Evolutionary conservation across 2,797 vertebrate species (phyloP), one percentile per base, ranked within the genome.

Genomic region (Tragopan temminckii): DNA sequence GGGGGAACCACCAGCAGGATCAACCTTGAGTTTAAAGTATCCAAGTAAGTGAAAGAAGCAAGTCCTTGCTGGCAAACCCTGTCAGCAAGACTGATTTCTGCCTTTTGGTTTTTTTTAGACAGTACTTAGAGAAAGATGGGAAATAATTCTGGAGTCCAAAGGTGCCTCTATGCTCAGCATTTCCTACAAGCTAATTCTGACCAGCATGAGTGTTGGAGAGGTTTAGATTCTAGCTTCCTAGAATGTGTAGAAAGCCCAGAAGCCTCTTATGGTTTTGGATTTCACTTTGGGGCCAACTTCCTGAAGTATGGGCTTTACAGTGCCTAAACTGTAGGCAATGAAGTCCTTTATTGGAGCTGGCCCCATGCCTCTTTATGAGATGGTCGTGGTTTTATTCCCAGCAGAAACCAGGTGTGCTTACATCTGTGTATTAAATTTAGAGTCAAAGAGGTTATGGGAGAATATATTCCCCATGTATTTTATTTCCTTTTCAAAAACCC

Each of bases 391-490:
- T 97, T 96, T 95, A 82, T 95, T 96, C 93, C 89, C 90, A 95
- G 94, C 36, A 96, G 87, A 95, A 97, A 90, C 95, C 97, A 98
- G 97, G 97, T 98, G 97, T 95, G 87, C 91, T 97, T 96, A 90
- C 95, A 97, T 97, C 97, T 97, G 97, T 85, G 52, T 76, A 78
- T 82, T 94, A 78, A 93, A 95, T 96, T 97, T 92, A 80, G 71
- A 95, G 90, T 94, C 67, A 69, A 80, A 96, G 55, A 96, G 93
- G 94, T 91, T 92, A 74, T 91, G 66, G 93, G 53, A 94, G 91
- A 97, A 96, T 52, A 63, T 80, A 92, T 88, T 95, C 82, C 89
- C 62, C 38, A 78, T 93, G 86, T 85, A 90, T 58, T 50, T 42
- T n/a, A 58, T 94, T 96, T 94, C 64, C 72, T 90, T 94, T 91